Conservation (phyloP, 2,113 vertebrate species). For the Chloropsis cyanopogon region DNA sequence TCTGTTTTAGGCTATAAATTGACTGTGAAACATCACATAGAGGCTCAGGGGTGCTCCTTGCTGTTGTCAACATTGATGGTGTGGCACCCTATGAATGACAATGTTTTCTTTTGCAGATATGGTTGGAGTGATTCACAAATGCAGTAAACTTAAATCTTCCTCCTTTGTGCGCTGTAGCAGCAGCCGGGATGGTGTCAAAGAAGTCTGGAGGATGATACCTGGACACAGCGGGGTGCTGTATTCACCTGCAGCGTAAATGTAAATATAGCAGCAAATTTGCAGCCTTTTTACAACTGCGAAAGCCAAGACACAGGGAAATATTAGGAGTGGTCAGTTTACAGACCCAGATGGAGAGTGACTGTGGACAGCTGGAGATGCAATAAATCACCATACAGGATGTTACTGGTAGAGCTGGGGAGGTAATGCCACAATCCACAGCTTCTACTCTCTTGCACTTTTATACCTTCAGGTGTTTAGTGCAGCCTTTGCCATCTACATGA, state of each 20-base stretch:
- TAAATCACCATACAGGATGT: neutral
- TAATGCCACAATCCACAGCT: neutral
- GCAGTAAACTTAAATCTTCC: neutral
- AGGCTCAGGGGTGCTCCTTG: neutral
- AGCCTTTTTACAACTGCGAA: neutral
- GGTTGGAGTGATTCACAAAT: neutral
- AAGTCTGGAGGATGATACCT: neutral
- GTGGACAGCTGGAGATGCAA: neutral
- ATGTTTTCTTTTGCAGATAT: neutral
- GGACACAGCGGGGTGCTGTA: neutral
- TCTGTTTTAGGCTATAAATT: neutral
- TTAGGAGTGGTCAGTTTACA: neutral
- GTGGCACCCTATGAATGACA: neutral
- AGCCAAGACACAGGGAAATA: neutral
- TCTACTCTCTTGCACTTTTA: neutral
- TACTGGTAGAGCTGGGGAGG: neutral
- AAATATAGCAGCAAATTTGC: neutral
- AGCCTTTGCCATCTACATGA: neutral
- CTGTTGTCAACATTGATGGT: neutral
- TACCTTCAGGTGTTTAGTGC: neutral
- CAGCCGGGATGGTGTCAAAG: neutral
- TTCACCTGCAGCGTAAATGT: neutral
- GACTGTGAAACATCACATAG: neutral
- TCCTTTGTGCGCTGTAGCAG: neutral
- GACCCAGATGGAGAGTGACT: neutral